Evolutionary conservation across 2,113 vertebrate genomes (phyloP).

Genomic region (Silurus meridionalis): DNA sequence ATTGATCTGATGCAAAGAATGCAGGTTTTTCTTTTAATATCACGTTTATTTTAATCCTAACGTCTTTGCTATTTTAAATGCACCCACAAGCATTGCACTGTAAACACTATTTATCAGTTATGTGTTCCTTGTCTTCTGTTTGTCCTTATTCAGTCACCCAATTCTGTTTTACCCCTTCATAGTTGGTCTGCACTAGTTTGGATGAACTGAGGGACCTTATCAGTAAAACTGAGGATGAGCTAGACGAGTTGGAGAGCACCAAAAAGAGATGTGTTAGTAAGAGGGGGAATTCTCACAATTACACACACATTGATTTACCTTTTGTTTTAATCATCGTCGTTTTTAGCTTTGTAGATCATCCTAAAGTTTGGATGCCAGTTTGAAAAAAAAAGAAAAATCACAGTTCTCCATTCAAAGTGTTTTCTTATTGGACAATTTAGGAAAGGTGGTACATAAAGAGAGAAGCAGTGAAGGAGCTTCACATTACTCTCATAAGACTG

Average conservation of each 20-base stretch:
- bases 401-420: neutral
- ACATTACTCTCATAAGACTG: conserved; percentile 90
- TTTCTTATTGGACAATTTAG: conserved; percentile 66
- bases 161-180: conserved; percentile 54
- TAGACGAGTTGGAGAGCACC: conserved; percentile 89
- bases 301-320: neutral
- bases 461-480: conserved; percentile 93
- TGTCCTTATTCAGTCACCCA: neutral
- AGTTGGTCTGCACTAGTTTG: conserved; percentile 97
- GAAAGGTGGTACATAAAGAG: conserved; percentile 87
- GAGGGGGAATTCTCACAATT: conserved; percentile 45
- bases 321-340: neutral
- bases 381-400: neutral
- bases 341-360: neutral
- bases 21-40: neutral
- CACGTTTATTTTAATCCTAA: too few species aligned
- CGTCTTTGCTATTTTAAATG: neutral
- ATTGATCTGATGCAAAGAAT: neutral
- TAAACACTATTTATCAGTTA: too few species aligned
- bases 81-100: neutral
- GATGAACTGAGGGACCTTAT: conserved; percentile 94
- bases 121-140: neutral
- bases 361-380: neutral
- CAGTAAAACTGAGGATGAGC: conserved; percentile 92
- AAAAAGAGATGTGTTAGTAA: conserved; percentile 95